phyloP scores from a whole-genome alignment of 2,113 vertebrate species.

The Charadrius vociferus region DNA sequence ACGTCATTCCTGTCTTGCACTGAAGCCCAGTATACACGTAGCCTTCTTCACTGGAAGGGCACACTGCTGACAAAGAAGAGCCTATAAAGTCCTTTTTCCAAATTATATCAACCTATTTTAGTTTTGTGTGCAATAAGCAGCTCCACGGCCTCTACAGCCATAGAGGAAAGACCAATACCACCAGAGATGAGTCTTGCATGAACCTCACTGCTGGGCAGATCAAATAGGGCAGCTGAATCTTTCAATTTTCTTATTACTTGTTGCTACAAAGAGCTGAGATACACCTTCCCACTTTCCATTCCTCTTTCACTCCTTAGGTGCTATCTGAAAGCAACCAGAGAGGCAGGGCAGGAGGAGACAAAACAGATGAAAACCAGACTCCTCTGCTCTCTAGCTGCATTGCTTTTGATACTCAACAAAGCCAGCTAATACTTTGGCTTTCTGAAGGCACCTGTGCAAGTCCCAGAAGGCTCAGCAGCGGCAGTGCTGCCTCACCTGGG shows the following conservation, averaged over 20 bases:
- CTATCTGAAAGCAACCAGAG: neutral
- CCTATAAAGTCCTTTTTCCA: neutral
- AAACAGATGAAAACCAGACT: neutral
- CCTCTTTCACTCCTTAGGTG: too few relatives aligned
- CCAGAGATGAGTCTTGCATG: neutral
- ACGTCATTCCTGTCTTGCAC: too few relatives aligned
- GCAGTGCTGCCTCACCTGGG: neutral
- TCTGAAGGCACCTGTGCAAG: neutral
- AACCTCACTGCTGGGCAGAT: neutral
- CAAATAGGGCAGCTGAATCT: neutral
- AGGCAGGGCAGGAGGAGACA: neutral
- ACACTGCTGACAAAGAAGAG: neutral
- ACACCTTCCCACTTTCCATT: neutral
- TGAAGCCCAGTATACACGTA: neutral
- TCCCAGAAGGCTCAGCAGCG: rapidly evolving
- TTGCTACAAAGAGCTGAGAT: neutral
- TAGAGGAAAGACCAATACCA: neutral
- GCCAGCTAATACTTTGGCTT: neutral
- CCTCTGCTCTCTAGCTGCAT: neutral
- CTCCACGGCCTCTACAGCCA: neutral
- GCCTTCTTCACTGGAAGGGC: neutral
- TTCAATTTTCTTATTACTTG: neutral
- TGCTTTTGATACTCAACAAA: neutral
- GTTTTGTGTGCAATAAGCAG: neutral
- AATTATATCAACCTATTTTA: neutral